A percentile compares a stretch with the other conserved stretches of the same genome.
phyloP scores from a whole-genome alignment of 2,888 invertebrate genomes.

The Exephanes ischioxanthus region DNA sequence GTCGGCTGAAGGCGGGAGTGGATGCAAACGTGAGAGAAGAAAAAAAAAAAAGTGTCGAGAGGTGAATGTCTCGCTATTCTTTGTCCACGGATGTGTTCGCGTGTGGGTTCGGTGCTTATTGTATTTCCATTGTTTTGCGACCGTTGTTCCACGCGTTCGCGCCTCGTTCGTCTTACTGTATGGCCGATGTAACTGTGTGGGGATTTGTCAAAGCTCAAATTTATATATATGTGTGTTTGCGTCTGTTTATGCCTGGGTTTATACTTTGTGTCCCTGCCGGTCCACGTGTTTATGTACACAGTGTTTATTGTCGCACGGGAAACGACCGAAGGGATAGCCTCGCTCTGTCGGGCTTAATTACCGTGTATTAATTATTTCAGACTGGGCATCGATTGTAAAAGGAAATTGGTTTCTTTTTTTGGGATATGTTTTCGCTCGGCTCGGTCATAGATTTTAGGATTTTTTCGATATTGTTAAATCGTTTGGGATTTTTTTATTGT shows the following conservation, averaged over 20 bases:
- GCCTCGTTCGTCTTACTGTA: conserved; percentile 30
- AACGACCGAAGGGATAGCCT: not conserved
- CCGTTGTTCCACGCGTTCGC: conserved; percentile 52
- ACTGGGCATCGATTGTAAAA: not conserved
- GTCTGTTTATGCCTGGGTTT: not conserved
- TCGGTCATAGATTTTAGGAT: not conserved
- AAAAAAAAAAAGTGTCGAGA: conserved; percentile 30
- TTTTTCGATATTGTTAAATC: too few relatives aligned
- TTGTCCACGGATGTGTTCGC: not conserved
- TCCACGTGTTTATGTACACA: not conserved
- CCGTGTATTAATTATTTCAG: conserved; percentile 46
- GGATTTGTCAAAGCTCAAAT: conserved; percentile 37
- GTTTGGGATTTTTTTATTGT: too few relatives aligned
- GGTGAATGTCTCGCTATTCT: conserved; percentile 33
- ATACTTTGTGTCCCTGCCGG: not conserved
- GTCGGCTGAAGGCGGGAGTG: not conserved
- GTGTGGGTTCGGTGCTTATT: conserved; percentile 1
- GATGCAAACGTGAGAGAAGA: conserved; percentile 15
- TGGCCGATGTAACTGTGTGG: not conserved
- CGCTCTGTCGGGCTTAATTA: conserved; percentile 58
- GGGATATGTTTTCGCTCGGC: not conserved
- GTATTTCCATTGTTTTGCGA: conserved; percentile 44
- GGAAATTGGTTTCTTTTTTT: conserved; percentile 11
- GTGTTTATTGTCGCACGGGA: conserved; percentile 44
- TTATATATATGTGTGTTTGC: conserved; percentile 12